phyloP scores from a whole-genome alignment of 2,797 vertebrate species.

The Sternarchorhynchus goeldii region DNA sequence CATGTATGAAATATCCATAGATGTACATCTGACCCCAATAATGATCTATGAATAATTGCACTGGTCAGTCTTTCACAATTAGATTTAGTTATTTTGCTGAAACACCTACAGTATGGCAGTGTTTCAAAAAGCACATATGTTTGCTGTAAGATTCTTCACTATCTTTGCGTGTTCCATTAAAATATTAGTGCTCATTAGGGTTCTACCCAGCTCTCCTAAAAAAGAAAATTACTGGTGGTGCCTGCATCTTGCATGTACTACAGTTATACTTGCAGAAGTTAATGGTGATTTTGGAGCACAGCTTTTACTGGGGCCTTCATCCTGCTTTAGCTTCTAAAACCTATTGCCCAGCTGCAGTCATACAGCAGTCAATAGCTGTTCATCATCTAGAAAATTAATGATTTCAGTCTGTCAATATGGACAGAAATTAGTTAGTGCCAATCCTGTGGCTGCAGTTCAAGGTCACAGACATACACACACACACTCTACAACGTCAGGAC shows the following conservation, averaged over 20 bases:
- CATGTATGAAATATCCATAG: too few species aligned
- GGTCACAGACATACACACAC: slow-evolving; percentile 62
- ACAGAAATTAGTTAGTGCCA: slow-evolving; percentile 82
- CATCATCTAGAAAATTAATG: slow-evolving; percentile 80
- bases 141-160: too few species aligned
- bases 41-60: too few species aligned
- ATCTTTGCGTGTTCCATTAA: too few species aligned
- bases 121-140: too few species aligned
- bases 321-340: slow-evolving; percentile 30
- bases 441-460: slow-evolving; percentile 74
- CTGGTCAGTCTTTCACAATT: too few species aligned
- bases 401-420: slow-evolving; percentile 80
- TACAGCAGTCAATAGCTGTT: slow-evolving; percentile 73
- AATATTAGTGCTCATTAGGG: too few species aligned
- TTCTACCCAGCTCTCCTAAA: too few species aligned
- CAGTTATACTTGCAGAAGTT: background rate
- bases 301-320: slow-evolving; percentile 8
- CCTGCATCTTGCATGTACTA: background rate
- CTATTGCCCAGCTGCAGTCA: slow-evolving; percentile 51
- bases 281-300: background rate
- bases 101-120: too few species aligned
- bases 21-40: too few species aligned
- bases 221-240: background rate
- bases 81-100: too few species aligned
- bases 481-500: slow-evolving; percentile 71